Base-by-base conservation (phyloP, 2,888 invertebrate species). In the Cerastis rubricosa region DNA sequence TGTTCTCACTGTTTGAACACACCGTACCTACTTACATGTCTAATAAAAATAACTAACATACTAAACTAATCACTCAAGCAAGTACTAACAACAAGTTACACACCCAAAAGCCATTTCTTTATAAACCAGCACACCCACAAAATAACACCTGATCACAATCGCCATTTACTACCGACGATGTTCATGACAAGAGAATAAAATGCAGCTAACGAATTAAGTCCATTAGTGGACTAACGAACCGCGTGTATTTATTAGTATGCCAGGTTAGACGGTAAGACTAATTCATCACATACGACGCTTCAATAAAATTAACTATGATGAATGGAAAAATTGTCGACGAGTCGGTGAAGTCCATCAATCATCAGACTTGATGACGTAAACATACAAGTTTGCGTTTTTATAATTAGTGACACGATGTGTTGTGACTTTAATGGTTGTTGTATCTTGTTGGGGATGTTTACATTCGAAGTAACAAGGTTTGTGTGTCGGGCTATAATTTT, bases 271-370 rank as follows among this genome's bases (percentile, higher is more conserved):
- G 91, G 92, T 90, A 91, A 92, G 93, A 92, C 93, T 92, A 92
- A 93, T 93, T 93, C 89, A 89, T 89, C 92, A 93, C 92, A 93
- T 83, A 91, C 90, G 95, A 95, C 93, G 94, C 94, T 94, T 92
- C 95, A 94, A 95, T 95, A 94, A 95, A 95, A 96, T 95, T 96
- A 96, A 96, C 95, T 89, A 94, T 96, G 96, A 96, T 96, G 91
- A 95, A 96, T 96, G 95, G 93, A 95, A 95, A 95, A 94, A 94
- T 93, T 92, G 94, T 93, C 93, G 89, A 87, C 87, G 75, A 72
- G 77, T 83, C 89, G 40, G 22, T 12, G 8, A 43, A n/a, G 64
- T 17, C 92, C 96, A 96, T 96, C 95, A 94, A 96, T 96, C 96
- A 96, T 93, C 79, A 87, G 92, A 93, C 92, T 94, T 93, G 92